Evolutionary conservation across 1,140 invertebrate species (phyloP), one percentile per base, ranked within the genome.

Genomic region (Tyrophagus putrescentiae): DNA sequence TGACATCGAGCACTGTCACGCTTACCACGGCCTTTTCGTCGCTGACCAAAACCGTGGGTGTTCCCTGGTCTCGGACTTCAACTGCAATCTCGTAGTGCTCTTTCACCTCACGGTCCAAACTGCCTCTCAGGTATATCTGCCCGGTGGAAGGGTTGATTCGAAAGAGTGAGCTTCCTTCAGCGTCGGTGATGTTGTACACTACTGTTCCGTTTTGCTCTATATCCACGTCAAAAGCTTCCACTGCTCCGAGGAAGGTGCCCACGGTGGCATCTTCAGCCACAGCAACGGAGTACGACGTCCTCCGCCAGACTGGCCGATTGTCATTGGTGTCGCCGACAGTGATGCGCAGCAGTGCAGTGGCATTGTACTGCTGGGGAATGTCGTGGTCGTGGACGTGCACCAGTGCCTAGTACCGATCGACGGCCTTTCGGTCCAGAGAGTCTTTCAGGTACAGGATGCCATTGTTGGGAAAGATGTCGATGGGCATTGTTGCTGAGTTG

Each of bases 321-420:
- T 97, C 92, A 72, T 98, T 97, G 58, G 86, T 84, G 73, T 98
- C 93, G 16, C 85, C 73, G 27, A 98, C 82, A 34, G 77, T 79
- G 13, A 97, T 78, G 25, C 79, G 71, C 6, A 96, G 80, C 45
- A 80, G 81, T 1, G 88, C 82, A 21, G 80, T 82, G 1, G 91
- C 83, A 39, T 84, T 85, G 31, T 84, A 77, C 0, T 83, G 79
- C 28, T 16, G 23, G 1, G 87, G 87, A 13, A 81, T 82, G 11
- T 92, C 92, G 72, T 92, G 87, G 72, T 97, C 86, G 23, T 79
- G 81, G 4, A 90, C 91, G 27, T 83, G 75, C 13, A 96, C 81
- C 0, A 78, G 80, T 60, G 95, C 74, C 60, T 77, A 77, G 72
- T 92, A 94, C 50, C 76, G 73, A 70, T 85, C 80, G 25, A 76